Evolutionary conservation across 2,113 vertebrate species (phyloP).

Genomic region (Ranitomeya variabilis): DNA sequence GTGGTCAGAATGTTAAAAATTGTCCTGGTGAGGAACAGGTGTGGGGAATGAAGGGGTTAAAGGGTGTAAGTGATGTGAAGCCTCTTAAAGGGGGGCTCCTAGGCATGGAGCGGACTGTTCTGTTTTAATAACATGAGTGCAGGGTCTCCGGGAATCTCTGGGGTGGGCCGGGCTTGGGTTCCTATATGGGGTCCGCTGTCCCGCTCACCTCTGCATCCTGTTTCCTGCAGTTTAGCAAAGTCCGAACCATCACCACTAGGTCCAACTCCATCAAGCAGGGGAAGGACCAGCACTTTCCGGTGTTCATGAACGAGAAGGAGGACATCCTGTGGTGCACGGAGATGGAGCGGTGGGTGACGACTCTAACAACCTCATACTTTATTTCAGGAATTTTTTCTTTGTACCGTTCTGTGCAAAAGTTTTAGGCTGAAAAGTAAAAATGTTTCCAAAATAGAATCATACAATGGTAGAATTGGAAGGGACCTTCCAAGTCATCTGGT

Average conservation of each 20-base stretch:
- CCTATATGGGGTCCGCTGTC: not conserved
- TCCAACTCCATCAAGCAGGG: constrained; percentile 99
- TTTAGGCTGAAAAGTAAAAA: too few relatives aligned
- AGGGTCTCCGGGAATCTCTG: not conserved
- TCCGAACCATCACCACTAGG: constrained; percentile 97
- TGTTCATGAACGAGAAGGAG: constrained; percentile 98
- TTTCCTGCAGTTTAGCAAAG: constrained; percentile 91
- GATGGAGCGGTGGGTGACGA: constrained; percentile 88
- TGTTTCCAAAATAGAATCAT: too few relatives aligned
- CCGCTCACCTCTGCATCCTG: not conserved
- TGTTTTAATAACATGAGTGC: not conserved
- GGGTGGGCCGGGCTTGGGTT: not conserved
- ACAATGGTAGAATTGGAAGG: too few relatives aligned
- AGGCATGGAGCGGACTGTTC: too few relatives aligned
- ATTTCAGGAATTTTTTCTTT: too few relatives aligned
- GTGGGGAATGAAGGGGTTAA: too few relatives aligned
- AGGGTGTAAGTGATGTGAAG: too few relatives aligned
- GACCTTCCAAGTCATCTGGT: too few relatives aligned
- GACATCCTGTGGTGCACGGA: constrained; percentile 99
- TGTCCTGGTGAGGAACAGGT: too few relatives aligned
- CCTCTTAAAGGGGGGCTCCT: too few relatives aligned
- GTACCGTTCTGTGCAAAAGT: too few relatives aligned
- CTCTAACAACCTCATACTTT: not conserved
- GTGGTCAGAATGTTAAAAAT: too few relatives aligned
- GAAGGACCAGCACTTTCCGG: constrained; percentile 98